Evolutionary conservation across 2,888 invertebrate genomes (phyloP), one percentile per base, ranked within the genome.

Genomic region (Dryobota labecula): DNA sequence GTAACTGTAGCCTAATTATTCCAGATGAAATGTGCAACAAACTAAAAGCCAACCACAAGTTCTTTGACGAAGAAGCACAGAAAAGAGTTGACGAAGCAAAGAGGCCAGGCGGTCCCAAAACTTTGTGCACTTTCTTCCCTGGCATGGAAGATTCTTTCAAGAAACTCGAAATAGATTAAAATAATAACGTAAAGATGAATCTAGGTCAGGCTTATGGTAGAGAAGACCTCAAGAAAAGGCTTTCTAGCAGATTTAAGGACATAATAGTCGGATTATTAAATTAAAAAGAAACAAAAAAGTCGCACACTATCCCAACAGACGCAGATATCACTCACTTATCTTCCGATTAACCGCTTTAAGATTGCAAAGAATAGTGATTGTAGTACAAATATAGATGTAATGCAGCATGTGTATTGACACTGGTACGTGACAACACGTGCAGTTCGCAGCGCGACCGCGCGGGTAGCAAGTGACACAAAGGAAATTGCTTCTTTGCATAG

Each of bases 11-110:
- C 66, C 7, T 66, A 41, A 68, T 74, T 45, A 45, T 91, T 91
- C 57, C 83, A 93, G 93, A 90, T 84, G 84, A 87, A 79, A 87
- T 89, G 24, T 90, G 88, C 87, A 83, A 83, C 4, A 91, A 90
- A 86, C 65, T 93, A 15, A 87, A 87, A 78, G 86, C 83, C 7
- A 93, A 92, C 69, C 75, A 78, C 43, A 73, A 79, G 20, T 93
- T 91, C 82, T 93, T 90, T 64, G 83, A 88, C 18, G 87, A 89
- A 33, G 93, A 93, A 79, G 86, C 90, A 3, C 87, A 83, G 73
- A 92, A 92, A 83, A 87, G 88, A 80, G 92, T 92, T 6, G 87
- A 91, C 27, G 93, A 93, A 85, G 80, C 89, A n/a, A 89, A 88
- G 71, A 84, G 93, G 66, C 80, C 79, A 2, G 92, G 86, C 0